Evolutionary conservation across 2,113 vertebrate species (phyloP).

Genomic region (Chaetorhynchus papuensis): DNA sequence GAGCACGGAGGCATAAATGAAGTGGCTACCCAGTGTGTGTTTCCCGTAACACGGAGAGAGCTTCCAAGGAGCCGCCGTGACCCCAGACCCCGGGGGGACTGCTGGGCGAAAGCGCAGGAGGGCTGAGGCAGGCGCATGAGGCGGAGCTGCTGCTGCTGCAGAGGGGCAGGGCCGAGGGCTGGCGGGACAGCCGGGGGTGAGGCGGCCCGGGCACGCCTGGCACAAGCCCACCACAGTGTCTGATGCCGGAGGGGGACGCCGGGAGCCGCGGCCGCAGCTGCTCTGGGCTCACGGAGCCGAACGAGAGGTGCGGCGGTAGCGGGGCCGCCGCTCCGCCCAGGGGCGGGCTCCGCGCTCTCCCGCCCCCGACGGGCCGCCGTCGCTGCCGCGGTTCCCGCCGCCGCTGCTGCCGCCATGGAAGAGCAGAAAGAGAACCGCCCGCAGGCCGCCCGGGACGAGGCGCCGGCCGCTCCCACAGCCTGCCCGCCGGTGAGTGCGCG

Average conservation of each 20-base stretch:
- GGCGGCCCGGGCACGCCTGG: neutral
- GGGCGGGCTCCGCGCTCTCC: neutral
- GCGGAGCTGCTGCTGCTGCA: neutral
- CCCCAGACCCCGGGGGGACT: accelerated
- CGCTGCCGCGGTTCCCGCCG: neutral
- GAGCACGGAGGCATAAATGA: neutral
- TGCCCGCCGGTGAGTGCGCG: too few relatives aligned
- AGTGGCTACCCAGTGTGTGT: accelerated
- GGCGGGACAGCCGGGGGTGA: neutral
- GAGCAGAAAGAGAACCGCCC: neutral
- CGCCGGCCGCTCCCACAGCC: too few relatives aligned
- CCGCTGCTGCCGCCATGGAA: neutral
- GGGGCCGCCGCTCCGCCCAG: neutral
- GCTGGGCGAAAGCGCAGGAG: neutral
- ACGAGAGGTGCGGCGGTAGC: accelerated
- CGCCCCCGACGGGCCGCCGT: neutral
- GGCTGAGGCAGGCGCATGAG: neutral
- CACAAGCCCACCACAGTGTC: accelerated
- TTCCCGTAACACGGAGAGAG: too few relatives aligned
- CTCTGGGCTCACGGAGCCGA: accelerated
- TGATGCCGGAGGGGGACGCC: accelerated
- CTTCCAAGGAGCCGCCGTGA: neutral
- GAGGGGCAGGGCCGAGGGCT: neutral
- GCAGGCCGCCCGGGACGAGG: neutral
- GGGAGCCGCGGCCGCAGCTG: accelerated